A percentile compares a stretch with the other conserved stretches of the same genome.
These are phyloP conservation scores for Colletes gigas DNA, from an alignment of 1,140 invertebrate genomes.

Conservation along the genomic window DNA sequence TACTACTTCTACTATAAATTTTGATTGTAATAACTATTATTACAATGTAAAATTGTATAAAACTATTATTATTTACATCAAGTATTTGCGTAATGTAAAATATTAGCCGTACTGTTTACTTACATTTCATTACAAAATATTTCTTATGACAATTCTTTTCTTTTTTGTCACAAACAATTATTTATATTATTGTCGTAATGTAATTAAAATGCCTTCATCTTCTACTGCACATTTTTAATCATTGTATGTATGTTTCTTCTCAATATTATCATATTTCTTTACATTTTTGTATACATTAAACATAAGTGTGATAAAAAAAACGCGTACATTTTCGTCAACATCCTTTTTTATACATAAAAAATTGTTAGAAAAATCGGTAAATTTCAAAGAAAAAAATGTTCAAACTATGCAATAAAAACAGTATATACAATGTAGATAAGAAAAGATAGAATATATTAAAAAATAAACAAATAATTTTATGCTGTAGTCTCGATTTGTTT, in stretches of 20 bases:
- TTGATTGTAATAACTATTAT: background rate
- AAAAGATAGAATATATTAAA: background rate
- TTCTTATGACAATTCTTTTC: constrained; percentile 41
- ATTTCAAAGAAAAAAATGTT: background rate
- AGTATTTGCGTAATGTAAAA: constrained; percentile 48
- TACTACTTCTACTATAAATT: background rate
- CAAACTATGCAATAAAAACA: background rate
- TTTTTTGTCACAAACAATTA: constrained; percentile 31
- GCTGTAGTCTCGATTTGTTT: background rate
- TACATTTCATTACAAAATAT: constrained; percentile 42
- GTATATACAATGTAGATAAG: background rate
- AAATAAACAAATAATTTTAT: background rate
- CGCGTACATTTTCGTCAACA: constrained; percentile 1
- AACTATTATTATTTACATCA: constrained; percentile 20
- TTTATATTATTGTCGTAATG: constrained; percentile 50
- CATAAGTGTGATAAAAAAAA: constrained; percentile 54
- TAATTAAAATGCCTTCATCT: constrained; percentile 33
- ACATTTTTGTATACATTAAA: constrained; percentile 70
- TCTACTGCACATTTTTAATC: constrained; percentile 31
- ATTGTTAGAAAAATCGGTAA: background rate
- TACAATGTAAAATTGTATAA: constrained; percentile 42
- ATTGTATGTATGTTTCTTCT: constrained; percentile 45
- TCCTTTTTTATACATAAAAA: background rate
- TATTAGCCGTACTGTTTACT: constrained; percentile 45
- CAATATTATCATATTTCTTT: constrained; percentile 59